Percentiles rank a stretch among this genome's conserved stretches.
phyloP scores from a whole-genome alignment of 2,888 invertebrate genomes.

The Phyllotreta cruciferae region DNA sequence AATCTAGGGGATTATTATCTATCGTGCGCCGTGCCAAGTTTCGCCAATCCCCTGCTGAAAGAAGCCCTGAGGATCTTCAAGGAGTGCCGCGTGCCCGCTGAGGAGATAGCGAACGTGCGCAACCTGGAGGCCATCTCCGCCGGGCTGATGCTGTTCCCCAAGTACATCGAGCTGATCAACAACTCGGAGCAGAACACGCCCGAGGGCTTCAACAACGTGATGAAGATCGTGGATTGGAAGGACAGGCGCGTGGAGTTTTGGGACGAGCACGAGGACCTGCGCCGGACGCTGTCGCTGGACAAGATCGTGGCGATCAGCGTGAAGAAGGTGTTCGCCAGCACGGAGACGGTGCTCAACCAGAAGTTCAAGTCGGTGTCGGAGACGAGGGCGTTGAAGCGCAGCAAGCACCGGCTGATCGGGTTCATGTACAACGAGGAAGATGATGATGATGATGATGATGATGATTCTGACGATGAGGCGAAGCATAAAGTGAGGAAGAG shows the following conservation, averaged over 20 bases:
- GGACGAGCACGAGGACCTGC: conserved; percentile 19
- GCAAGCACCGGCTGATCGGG: neutral
- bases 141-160: conserved; percentile 51
- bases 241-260: conserved; percentile 48
- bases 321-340: too few relatives aligned
- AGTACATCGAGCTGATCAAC: conserved; percentile 46
- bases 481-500: too few relatives aligned
- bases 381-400: neutral
- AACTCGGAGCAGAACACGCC: conserved; percentile 23
- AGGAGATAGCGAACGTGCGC: conserved; percentile 50
- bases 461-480: neutral
- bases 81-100: conserved; percentile 33
- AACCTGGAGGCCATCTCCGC: conserved; percentile 54
- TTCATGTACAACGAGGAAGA: neutral
- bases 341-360: too few relatives aligned
- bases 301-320: too few relatives aligned
- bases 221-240: conserved; percentile 52
- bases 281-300: too few relatives aligned
- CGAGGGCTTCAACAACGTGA: conserved; percentile 40
- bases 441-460: neutral
- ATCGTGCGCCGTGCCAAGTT: conserved; percentile 47
- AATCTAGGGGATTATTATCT: conserved; percentile 56
- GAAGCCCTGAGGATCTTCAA: conserved; percentile 52
- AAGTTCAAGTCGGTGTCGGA: too few relatives aligned
- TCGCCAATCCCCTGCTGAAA: conserved; percentile 51